phyloP scores from a whole-genome alignment of 2,113 vertebrate genomes.

The Lathamus discolor region DNA sequence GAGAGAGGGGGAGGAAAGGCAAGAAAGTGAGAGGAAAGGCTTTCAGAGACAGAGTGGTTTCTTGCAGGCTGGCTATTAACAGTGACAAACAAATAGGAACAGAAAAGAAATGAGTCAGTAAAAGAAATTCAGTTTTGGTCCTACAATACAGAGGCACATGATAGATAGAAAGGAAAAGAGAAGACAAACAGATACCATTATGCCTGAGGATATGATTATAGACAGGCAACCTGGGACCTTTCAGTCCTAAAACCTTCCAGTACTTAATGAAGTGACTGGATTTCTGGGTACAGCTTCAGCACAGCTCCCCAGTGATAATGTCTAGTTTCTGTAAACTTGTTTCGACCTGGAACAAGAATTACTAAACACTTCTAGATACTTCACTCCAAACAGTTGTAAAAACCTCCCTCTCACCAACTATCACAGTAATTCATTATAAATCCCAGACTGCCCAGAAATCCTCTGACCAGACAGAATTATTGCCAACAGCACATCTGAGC shows the following conservation, averaged over 20 bases:
- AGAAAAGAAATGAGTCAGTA: slow-evolving; percentile 25
- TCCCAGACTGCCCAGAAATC: neutral
- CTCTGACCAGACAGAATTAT: neutral
- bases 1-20: neutral
- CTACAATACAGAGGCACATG: neutral
- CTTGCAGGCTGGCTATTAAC: neutral
- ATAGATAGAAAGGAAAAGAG: slow-evolving; percentile 13
- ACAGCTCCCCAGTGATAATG: neutral
- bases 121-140: slow-evolving; percentile 30
- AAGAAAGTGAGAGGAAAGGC: neutral
- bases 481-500: neutral
- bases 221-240: neutral
- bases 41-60: neutral
- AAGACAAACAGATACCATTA: slow-evolving; percentile 5
- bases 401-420: neutral
- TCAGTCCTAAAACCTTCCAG: neutral
- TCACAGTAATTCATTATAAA: neutral
- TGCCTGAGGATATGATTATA: neutral
- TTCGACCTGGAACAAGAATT: too few species aligned
- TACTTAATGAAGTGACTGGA: neutral
- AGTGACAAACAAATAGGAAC: slow-evolving; percentile 16
- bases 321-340: neutral
- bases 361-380: neutral
- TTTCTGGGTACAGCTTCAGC: neutral
- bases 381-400: neutral